Evolutionary conservation across 2,888 invertebrate species (phyloP), one percentile per base, ranked within the genome.

Genomic region (Tricholauxania praeusta): DNA sequence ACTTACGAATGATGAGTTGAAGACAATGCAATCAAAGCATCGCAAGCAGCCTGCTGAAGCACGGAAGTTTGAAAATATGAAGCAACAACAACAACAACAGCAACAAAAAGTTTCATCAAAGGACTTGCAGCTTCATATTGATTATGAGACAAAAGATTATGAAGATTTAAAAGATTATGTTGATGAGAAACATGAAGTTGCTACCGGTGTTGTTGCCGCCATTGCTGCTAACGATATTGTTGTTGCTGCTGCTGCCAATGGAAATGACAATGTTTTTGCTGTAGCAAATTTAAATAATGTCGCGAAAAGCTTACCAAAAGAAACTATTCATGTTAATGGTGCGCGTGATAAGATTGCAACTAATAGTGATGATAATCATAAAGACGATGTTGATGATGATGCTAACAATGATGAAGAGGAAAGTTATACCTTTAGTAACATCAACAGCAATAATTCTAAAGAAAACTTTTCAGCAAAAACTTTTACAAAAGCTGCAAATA

Each of bases 71-170:
- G 55, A 63, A 73, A 73, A 72, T 64, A 63, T 55, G 48, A 62
- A 28, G 57, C 62, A 62, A 62, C 47, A n/a, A 39, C 51, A n/a
- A 39, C 51, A 22, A 57, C 57, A 57, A 74, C 69, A 73, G 60
- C 63, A 69, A 39, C 39, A 15, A 22, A 73, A 72, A 73, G 62
- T 75, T 73, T 57, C 67, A 14, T 72, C 66, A 72, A 72, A 73
- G 66, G 52, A 71, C 62, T 72, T 70, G 53, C 22, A 28, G 28
- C 52, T 52, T 52, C 62, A 70, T 70, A 70, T 70, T 53, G 70
- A 70, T 70, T 70, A 70, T 70, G 53, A 70, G 63, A 53, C 53
- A 53, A 53, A 59, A 70, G 63, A 70, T 63, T 62, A 63, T 63
- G 62, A 53, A 63, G 70, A 62, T 63, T 70, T 63, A 49, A 63